Evolutionary conservation across 1,140 invertebrate species (phyloP), one percentile per base, ranked within the genome.

Genomic region (Mercenaria mercenaria): DNA sequence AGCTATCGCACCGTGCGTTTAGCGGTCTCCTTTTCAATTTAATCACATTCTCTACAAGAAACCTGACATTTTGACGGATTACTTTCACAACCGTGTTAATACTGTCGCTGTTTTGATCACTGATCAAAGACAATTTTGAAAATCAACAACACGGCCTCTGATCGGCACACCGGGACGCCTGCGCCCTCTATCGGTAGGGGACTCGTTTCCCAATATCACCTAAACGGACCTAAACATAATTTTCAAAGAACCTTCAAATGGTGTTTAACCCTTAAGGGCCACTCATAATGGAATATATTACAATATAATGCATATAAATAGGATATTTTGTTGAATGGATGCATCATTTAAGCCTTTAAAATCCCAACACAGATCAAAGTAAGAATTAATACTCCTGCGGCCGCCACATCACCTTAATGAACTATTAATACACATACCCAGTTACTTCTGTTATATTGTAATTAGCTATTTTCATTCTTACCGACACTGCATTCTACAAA

Each of bases 281-380:
- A 77, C n/a, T 87, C 52, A 79, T 77, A 87, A 77, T 87, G 50
- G 72, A 79, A 61, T 87, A 76, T 87, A 87, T 87, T 87, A 87
- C 50, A 77, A 87, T 87, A 87, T 87, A 39, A 79, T 87, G 85
- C 85, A 87, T 87, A 76, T 87, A 87, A 87, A 87, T 87, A 77
- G 84, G 84, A 76, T 87, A 77, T 87, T 85, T 87, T 87, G 64
- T 64, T 87, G 69, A 77, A 77, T 87, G 18, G 37, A 87, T 67
- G 52, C 26, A 56, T n/a, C 84, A 76, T 87, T 87, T 41, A 77
- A 61, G 34, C 50, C 52, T 74, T 77, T 87, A 56, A 87, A 43
- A 64, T 59, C 56, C 20, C n/a, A 59, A 32, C 37, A 26, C n/a
- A 59, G 80, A 82, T 82, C 80, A 82, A 82, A 64, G 80, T 43